Evolutionary conservation across 23 tunicate species (phyloP).

Genomic region (Ascidia mentula): DNA sequence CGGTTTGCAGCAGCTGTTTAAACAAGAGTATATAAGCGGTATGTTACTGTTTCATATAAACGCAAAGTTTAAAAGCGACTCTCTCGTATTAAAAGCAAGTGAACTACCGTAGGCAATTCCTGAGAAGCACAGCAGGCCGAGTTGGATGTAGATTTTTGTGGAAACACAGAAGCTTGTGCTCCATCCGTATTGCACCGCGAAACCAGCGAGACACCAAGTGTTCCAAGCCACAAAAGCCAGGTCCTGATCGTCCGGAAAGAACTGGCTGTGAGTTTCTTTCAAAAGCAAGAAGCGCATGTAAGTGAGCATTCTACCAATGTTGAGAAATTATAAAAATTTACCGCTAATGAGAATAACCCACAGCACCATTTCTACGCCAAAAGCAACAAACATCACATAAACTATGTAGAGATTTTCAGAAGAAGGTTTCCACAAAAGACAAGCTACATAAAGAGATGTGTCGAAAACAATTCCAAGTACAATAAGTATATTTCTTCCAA

Average conservation of each 20-base stretch:
- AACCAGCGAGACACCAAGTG: neutral
- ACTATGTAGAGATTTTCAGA: conserved; percentile 24
- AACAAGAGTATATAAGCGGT: too few species aligned
- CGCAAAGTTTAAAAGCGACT: too few species aligned
- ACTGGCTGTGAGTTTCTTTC: conserved; percentile 23
- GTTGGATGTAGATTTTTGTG: neutral
- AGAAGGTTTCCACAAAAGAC: conserved; percentile 51
- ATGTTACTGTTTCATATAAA: too few species aligned
- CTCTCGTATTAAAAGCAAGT: too few species aligned
- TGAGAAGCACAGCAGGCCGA: neutral
- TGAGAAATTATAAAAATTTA: neutral
- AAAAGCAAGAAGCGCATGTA: neutral
- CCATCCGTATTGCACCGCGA: neutral
- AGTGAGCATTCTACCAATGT: neutral
- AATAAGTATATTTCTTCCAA: conserved; percentile 24
- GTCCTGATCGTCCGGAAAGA: conserved; percentile 6
- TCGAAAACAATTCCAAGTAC: conserved; percentile 26
- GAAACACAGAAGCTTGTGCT: neutral
- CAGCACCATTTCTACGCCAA: conserved; percentile 31
- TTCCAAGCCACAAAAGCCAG: neutral
- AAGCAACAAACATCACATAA: conserved; percentile 26
- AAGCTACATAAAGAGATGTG: conserved; percentile 17
- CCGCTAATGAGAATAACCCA: conserved; percentile 51
- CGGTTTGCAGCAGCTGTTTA: too few species aligned
- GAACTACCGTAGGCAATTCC: neutral